Base-by-base conservation (phyloP, 1,140 invertebrate genomes). In the Macrocentrus cingulum region DNA sequence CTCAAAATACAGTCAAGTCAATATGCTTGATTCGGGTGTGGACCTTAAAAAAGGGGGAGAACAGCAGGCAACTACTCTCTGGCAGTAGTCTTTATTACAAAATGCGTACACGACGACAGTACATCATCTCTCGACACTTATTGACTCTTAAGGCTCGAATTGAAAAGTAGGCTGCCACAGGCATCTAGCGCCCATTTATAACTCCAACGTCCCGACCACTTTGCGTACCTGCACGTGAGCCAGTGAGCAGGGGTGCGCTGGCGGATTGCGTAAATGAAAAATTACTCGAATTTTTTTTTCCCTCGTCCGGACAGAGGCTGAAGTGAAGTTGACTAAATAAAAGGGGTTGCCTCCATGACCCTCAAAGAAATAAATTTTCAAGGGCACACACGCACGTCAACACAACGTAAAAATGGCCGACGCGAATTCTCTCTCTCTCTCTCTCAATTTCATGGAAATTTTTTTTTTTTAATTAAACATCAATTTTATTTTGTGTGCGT, bases 121-220 rank as follows among this genome's bases (percentile, higher is more conserved):
- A 59, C 44, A 52, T 62, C 60, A 62, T 62, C 34, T 49, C 51
- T 42, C 60, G 60, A 62, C 60, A 62, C 60, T 62, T 62, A 62
- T 62, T 62, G 60, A 62, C 60, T 62, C 50, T 55, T 53, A 34
- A n/a, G 51, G 39, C 42, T 44, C 19, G 60, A 62, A 62, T 62
- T 62, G 60, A 62, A 58, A 62, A 62, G 56, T 59, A 58, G 56
- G 51, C 53, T 52, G 39, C 19, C 15, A 37, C 8, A 39, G 44
- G 11, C 25, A 29, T 18, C 20, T 9, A 39, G 34, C 13, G 20
- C 25, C 56, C 60, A 62, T 58, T 62, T 57, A 62, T 62, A 51
- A 62, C 45, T 22, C 22, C n/a, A 18, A 19, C 2, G 15, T 25
- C 9, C 2, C 39, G 44, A 23, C 7, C 37, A 50, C 15, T 44